Evolutionary conservation across 2,797 vertebrate genomes (phyloP).

Genomic region (Balearica regulorum): DNA sequence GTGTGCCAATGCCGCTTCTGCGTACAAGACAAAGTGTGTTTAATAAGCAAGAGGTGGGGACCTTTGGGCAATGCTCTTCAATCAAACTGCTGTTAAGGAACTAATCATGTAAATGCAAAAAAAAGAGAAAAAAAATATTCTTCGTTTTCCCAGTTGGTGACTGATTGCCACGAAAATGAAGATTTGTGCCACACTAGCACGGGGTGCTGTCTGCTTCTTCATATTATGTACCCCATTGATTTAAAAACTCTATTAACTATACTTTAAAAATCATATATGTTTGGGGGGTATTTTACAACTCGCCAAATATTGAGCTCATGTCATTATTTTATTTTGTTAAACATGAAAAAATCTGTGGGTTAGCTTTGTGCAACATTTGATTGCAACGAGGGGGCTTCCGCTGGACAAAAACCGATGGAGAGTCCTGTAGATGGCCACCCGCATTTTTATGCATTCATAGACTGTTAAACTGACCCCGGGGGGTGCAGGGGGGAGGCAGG

Average conservation of each 20-base stretch:
- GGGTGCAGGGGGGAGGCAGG: background rate
- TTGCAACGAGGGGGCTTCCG: background rate
- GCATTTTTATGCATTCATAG: no score
- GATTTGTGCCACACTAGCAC: background rate
- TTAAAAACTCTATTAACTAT: background rate
- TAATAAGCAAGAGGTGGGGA: conserved; percentile 56
- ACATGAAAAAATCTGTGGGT: background rate
- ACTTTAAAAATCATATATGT: background rate
- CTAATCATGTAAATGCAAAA: conserved; percentile 55
- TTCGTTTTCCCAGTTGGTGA: conserved; percentile 4
- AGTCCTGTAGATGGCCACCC: background rate
- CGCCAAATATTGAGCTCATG: background rate
- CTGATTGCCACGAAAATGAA: conserved; percentile 18
- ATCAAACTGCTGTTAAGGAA: conserved; percentile 49
- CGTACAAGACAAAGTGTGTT: conserved; percentile 9
- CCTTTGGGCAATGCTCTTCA: conserved; percentile 56
- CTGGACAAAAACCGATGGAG: background rate
- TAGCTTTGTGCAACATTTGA: background rate
- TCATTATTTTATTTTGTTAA: background rate
- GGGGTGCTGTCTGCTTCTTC: background rate
- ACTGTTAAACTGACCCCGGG: fast-evolving
- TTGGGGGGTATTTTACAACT: background rate
- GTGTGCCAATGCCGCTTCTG: background rate
- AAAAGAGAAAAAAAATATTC: background rate
- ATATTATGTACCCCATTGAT: background rate